Evolutionary conservation across 2,888 invertebrate genomes (phyloP).

Genomic region (Melitaea athalia): DNA sequence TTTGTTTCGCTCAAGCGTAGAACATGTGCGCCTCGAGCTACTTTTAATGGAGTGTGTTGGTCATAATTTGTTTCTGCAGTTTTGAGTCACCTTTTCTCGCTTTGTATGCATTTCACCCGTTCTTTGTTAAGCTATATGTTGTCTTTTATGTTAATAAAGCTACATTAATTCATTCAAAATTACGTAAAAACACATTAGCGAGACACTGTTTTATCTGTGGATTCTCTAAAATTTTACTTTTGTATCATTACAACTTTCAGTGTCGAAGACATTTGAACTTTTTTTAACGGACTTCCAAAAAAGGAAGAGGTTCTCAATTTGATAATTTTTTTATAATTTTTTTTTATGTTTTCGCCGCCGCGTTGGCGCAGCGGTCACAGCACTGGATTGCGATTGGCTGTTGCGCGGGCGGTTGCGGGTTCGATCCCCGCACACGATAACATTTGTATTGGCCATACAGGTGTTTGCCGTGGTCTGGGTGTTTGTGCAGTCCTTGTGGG

Average conservation of each 20-base stretch:
- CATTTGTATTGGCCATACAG: too few species aligned
- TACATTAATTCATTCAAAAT: background rate
- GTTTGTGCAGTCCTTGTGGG: too few species aligned
- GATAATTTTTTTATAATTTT: too few species aligned
- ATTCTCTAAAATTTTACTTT: background rate
- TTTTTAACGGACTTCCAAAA: too few species aligned
- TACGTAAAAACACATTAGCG: background rate
- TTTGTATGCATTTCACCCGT: slow-evolving; percentile 23
- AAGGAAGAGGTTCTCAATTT: too few species aligned
- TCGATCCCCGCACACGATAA: too few species aligned
- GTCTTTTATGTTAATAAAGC: background rate
- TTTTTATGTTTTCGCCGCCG: too few species aligned
- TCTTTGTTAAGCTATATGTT: slow-evolving; percentile 14
- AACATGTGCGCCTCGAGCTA: slow-evolving; percentile 23
- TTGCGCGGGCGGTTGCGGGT: too few species aligned
- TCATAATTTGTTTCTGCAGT: slow-evolving; percentile 32
- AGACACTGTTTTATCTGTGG: background rate
- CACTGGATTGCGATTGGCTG: too few species aligned
- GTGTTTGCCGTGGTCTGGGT: too few species aligned
- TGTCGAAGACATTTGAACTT: too few species aligned
- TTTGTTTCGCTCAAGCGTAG: slow-evolving; percentile 10
- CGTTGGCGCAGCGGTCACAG: too few species aligned
- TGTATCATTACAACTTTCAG: background rate
- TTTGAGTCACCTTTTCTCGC: slow-evolving; percentile 24
- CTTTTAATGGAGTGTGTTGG: slow-evolving; percentile 27